Base-by-base conservation (phyloP, 2,113 vertebrate genomes). In the Limanda limanda region DNA sequence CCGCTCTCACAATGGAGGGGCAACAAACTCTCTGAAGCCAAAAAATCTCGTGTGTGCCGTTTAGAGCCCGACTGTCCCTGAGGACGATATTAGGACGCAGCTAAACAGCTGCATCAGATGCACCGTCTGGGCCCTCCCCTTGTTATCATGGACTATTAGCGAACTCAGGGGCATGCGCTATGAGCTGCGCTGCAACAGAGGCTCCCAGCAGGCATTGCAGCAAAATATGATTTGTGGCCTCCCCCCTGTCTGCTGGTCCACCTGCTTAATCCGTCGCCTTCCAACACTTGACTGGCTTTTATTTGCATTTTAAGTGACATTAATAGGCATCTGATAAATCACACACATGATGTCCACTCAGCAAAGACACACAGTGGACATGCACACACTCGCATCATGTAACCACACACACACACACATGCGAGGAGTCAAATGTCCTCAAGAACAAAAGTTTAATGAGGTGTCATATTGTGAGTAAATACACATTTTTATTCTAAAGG, bases 291-390 rank as follows among this genome's bases (percentile, higher is more conserved):
- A 89, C 81, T 87, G 78, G 87, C 76, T 83, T 90, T 86, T 90
- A 92, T 92, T 92, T 92, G 85, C 86, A 92, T 92, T 89, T 89
- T 87, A 91, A 90, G 81, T 88, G 90, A 89, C 90, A 91, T 90
- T 89, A 91, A 91, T 88, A 81, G 85, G 69, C 76, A 64, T 52
- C 78, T 79, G 83, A 91, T 91, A 90, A 91, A 90, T 89, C 86
- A 85, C 40, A 35, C 8, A 68, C 70, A 59, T 81, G 42, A 84
- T 89, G 87, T 84, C 76, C 27, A 67, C 71, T 68, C 86, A 82
- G 87, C 88, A 87, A 81, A 79, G 82, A 64, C 58, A 59, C 51
- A 81, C 31, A 69, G 37, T 35, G 27, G 21, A 74, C 51, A 68
- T 77, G 25, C 48, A 51, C 5, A 51, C 17, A 8, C 48, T 4